Evolutionary conservation across 2,888 invertebrate genomes (phyloP), one percentile per base, ranked within the genome.

Genomic region (Tolmerus cingulatus): DNA sequence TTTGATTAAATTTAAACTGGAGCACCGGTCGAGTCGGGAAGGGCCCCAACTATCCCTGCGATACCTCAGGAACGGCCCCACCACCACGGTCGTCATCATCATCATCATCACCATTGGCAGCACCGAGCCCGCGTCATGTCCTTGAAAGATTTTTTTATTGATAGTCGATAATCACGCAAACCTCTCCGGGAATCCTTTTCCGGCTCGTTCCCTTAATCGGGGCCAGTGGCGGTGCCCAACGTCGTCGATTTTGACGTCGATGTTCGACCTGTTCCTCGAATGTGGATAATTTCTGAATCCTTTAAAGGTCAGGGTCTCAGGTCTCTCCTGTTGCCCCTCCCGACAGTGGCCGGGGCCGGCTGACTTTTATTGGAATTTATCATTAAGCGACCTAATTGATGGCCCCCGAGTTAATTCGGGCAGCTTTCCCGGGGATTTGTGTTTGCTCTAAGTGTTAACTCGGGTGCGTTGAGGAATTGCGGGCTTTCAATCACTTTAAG

Each of bases 1-100:
- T 34, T 82, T 82, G 82, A 82, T 82, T 82, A 82, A 82, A 82
- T 82, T 82, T 82, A 82, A 82, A 82, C 82, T 66, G 40, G 34
- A 76, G 37, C 34, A 34, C 76, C 76, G 40, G 37, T 8, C 37
- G n/a, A 76, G 14, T 19, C 3, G 43, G 43, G 27, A 34, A 2
- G 30, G 30, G 8, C 19, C 19, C 55, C 82, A 82, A 66, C 82
- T 76, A 76, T 76, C 34, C 27, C 12, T 27, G 0, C 27, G 66
- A 23, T 27, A 66, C 66, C 12, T 27, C 66, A 27, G 40, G 2
- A 66, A 66, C 66, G 12, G 27, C 66, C 9, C 27, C 66, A 27
- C 66, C 66, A 79, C 9, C 34, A 8, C 66, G 19, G 30, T 27
- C 66, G 23, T 66, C 66, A 27, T 66, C 23, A 66, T 27, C 66